These are phyloP conservation scores for Anoura caudifer DNA, from an alignment of 2,113 vertebrate genomes.

Conservation along the genomic window DNA sequence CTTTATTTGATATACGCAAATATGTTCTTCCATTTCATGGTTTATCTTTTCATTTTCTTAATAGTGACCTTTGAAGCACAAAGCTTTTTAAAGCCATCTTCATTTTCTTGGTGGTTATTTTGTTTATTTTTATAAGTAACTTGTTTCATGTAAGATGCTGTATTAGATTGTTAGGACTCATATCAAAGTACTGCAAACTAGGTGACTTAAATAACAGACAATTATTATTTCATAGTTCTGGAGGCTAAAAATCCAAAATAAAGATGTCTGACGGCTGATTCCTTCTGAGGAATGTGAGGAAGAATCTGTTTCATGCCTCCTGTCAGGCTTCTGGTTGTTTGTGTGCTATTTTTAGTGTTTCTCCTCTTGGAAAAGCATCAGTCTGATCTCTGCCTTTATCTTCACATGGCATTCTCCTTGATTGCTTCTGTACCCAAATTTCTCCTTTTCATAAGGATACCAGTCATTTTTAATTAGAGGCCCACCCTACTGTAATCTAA, in stretches of 20 bases:
- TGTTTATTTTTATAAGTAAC: not conserved
- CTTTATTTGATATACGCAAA: not conserved
- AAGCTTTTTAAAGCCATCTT: not conserved
- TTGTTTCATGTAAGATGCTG: not conserved
- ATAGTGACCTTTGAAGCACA: not conserved
- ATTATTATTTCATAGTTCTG: not conserved
- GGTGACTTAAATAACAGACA: not conserved
- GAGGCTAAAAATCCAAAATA: not conserved
- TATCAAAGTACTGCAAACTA: not conserved
- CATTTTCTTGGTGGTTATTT: not conserved
- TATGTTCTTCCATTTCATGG: not conserved
- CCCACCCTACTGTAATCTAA: not conserved
- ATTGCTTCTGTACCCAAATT: not conserved
- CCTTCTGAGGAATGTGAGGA: not conserved
- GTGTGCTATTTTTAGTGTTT: not conserved
- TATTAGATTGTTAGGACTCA: not conserved
- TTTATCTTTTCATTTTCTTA: not conserved
- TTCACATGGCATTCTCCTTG: not conserved
- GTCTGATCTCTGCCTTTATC: not conserved
- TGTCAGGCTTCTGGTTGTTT: not conserved
- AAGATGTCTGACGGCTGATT: not conserved
- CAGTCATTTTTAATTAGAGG: not conserved
- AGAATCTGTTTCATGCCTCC: not conserved
- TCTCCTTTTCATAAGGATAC: not conserved
- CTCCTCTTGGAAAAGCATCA: not conserved